Base-by-base conservation (phyloP, 2,888 invertebrate species). In the Xestia rhomboidea region DNA sequence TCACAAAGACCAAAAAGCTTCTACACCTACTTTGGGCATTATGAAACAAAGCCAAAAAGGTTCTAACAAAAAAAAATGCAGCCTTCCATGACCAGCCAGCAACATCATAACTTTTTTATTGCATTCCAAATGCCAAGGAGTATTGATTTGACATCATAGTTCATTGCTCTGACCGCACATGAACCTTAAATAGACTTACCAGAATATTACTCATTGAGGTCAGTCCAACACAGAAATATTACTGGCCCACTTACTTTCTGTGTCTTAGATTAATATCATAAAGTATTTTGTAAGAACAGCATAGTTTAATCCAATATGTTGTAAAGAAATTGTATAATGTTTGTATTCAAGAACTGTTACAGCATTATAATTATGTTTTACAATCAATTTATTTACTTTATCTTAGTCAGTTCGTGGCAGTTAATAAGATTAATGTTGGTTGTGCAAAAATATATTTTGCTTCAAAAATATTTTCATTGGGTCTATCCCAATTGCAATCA, bases 81-180 rank as follows among this genome's bases (percentile, higher is more conserved):
- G 8, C 1, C 49, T 11, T 68, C 51, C 63, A n/a, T 66, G 11
- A 69, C 38, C 34, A 38, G 77, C 77, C 79, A 73, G 68, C 6
- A 73, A 71, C 57, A 57, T 86, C 73, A 81, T 87, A 83, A 74
- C 60, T 78, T 57, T 88, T 84, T 88, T 68, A 88, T 77, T 73
- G 69, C 78, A 72, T 66, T 72, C 63, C 77, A 90, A 90, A 89
- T 89, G 76, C 89, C 89, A 89, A 83, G 78, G 83, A 82, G 71
- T 93, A 93, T 93, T 92, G 93, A 93, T 93, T 91, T 78, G 77
- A 77, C 90, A 91, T 92, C 89, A 91, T 83, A 86, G 90, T 86
- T 89, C 90, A 89, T 82, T 90, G 89, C 79, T 88, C 91, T 76
- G 60, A 30, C 54, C 10, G 5, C n/a, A 38, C 69, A 73, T 71